Conservation (phyloP, 2,113 vertebrate species). For the Megaleporinus macrocephalus region DNA sequence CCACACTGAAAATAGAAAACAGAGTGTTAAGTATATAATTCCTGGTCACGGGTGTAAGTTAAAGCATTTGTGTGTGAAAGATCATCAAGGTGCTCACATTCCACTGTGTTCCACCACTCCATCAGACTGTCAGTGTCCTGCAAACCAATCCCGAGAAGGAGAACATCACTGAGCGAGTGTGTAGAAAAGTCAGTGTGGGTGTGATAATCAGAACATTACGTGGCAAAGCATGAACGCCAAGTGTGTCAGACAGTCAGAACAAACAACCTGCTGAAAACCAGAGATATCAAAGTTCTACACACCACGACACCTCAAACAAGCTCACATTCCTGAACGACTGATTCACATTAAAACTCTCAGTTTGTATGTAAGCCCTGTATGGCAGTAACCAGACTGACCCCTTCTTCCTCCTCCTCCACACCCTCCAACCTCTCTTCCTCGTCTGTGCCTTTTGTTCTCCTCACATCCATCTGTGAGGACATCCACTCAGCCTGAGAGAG, state of each 20-base stretch:
- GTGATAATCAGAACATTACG: no score
- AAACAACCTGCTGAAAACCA: no score
- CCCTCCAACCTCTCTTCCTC: slow-evolving; percentile 35
- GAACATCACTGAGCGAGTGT: no score
- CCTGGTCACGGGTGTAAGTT: background rate
- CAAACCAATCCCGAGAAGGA: background rate
- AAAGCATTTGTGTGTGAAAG: background rate
- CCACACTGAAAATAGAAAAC: slow-evolving; percentile 71
- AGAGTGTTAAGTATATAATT: background rate
- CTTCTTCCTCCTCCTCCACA: slow-evolving; percentile 44
- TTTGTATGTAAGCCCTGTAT: no score
- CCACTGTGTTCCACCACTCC: slow-evolving; percentile 80
- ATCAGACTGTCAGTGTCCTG: slow-evolving; percentile 81
- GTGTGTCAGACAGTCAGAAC: no score
- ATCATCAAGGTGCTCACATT: slow-evolving; percentile 65
- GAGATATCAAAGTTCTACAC: no score
- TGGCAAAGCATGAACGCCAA: no score
- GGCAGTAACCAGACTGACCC: slow-evolving; percentile 60
- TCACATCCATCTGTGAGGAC: slow-evolving; percentile 70
- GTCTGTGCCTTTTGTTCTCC: background rate
- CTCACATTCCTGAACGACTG: no score
- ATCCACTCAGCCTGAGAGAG: slow-evolving; percentile 71
- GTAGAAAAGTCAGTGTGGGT: no score
- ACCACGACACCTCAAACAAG: no score
- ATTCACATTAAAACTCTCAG: no score